Evolutionary conservation across 2,888 invertebrate species (phyloP), one percentile per base, ranked within the genome.

Genomic region (Chymomyza procnemis): DNA sequence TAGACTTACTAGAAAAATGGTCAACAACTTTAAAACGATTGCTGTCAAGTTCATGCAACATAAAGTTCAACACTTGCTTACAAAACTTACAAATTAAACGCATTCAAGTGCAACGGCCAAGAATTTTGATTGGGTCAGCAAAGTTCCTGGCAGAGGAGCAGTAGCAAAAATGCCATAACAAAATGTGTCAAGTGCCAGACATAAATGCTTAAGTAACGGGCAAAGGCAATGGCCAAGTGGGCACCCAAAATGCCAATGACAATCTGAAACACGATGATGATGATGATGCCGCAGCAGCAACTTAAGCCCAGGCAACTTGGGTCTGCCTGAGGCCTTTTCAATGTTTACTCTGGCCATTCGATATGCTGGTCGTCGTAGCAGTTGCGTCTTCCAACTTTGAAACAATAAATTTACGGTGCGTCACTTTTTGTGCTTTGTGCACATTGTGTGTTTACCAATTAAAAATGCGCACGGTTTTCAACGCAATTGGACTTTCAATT

Each of bases 171-270:
- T 84, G 87, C 83, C 85, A 85, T 81, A 78, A 85, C 87, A 85
- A 84, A 87, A 87, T 87, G 87, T 84, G 83, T 85, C 87, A 84
- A 87, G 87, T 84, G 85, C 83, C 83, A 84, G 83, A 87, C 83
- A 83, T 83, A 85, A 83, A 87, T 83, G 87, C 83, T 81, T 79
- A 81, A 85, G 82, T 77, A 85, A 85, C 73, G 76, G 74, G 62
- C 59, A 14, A 21, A 30, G 5, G 14, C 34, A 21, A n/a, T 18
- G 16, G 14, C 54, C 50, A 16, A 66, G 60, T 14, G 5, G 16
- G 8, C 58, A 30, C 14, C 52, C 19, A 58, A 41, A 19, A 48
- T 48, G 34, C 34, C 34, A 41, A 41, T 41, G 34, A 41, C 12
- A 12, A 26, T 26, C 26, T 26, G 2, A 6, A 26, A 6, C 6